Evolutionary conservation across 2,888 invertebrate genomes (phyloP).

Genomic region (Azorinus chamasolen): DNA sequence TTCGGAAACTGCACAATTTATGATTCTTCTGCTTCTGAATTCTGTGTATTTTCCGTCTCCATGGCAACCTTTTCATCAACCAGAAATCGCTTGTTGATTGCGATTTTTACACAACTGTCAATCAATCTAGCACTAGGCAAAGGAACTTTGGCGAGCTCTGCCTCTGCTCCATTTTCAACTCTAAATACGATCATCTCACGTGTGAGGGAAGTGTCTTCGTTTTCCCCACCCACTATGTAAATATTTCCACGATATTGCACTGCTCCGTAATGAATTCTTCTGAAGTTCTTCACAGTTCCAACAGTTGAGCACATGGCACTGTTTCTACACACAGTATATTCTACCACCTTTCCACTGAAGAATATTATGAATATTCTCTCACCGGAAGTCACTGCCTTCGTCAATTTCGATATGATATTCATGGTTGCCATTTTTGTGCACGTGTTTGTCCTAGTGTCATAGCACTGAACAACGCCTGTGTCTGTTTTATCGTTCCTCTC

Average conservation of each 20-base stretch:
- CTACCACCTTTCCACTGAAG: conserved; percentile 78
- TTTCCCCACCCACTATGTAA: conserved; percentile 76
- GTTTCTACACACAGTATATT: conserved; percentile 45
- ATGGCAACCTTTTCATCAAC: conserved; percentile 44
- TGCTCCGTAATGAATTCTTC: conserved; percentile 79
- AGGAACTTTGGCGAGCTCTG: conserved; percentile 72
- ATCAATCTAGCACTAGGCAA: conserved; percentile 78
- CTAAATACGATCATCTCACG: conserved; percentile 77
- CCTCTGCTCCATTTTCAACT: conserved; percentile 67
- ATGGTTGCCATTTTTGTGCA: conserved; percentile 72
- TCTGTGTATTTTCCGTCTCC: too few relatives aligned
- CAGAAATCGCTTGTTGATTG: conserved; percentile 75
- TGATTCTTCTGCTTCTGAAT: too few relatives aligned
- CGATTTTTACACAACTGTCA: conserved; percentile 79
- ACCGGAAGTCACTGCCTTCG: conserved; percentile 76
- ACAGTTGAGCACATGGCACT: conserved; percentile 62
- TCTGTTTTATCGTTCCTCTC: conserved; percentile 80
- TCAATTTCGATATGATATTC: conserved; percentile 78
- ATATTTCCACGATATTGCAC: conserved; percentile 77
- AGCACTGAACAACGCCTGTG: conserved; percentile 78
- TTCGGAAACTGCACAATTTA: too few relatives aligned
- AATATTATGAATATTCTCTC: conserved; percentile 76
- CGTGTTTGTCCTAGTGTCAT: conserved; percentile 72
- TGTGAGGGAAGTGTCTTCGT: conserved; percentile 75
- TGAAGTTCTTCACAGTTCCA: conserved; percentile 77